phyloP scores from a whole-genome alignment of 2,797 vertebrate species.

The Danio jaintianensis region DNA sequence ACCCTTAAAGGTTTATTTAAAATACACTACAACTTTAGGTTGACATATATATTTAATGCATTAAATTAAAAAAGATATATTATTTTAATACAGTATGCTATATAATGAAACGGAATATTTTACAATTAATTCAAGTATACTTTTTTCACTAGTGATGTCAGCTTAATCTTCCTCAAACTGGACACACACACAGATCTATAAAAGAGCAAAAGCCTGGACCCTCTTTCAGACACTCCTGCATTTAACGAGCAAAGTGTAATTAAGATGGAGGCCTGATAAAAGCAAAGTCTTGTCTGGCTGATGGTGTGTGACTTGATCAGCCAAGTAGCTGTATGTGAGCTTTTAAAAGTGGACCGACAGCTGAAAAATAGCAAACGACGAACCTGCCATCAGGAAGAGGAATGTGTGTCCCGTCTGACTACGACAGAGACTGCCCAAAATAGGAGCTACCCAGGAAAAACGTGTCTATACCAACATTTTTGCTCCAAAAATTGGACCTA shows the following conservation, averaged over 20 bases:
- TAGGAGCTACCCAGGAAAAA: background rate
- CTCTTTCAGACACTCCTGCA: slow-evolving; percentile 24
- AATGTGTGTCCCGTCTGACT: background rate
- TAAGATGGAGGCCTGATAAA: slow-evolving; percentile 60
- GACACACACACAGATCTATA: background rate
- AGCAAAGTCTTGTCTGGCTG: slow-evolving; percentile 47
- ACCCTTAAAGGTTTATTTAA: no score
- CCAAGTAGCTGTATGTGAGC: slow-evolving; percentile 32
- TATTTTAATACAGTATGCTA: no score
- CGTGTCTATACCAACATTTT: no score
- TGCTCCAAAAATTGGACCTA: no score
- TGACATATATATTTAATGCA: no score
- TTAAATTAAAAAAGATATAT: no score
- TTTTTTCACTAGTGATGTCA: slow-evolving; percentile 31
- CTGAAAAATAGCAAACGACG: slow-evolving; percentile 9
- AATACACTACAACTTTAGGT: no score
- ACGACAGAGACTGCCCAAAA: background rate
- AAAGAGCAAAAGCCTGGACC: background rate
- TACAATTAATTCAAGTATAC: no score
- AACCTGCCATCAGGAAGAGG: slow-evolving; percentile 23
- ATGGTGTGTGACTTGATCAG: slow-evolving; percentile 48
- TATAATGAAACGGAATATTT: no score
- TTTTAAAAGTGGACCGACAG: slow-evolving; percentile 40
- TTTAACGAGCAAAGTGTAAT: slow-evolving; percentile 56
- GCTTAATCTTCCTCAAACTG: slow-evolving; percentile 52